These are phyloP conservation scores for Trichonephila clavata DNA, from an alignment of 1,140 invertebrate species.

Conservation along the genomic window DNA sequence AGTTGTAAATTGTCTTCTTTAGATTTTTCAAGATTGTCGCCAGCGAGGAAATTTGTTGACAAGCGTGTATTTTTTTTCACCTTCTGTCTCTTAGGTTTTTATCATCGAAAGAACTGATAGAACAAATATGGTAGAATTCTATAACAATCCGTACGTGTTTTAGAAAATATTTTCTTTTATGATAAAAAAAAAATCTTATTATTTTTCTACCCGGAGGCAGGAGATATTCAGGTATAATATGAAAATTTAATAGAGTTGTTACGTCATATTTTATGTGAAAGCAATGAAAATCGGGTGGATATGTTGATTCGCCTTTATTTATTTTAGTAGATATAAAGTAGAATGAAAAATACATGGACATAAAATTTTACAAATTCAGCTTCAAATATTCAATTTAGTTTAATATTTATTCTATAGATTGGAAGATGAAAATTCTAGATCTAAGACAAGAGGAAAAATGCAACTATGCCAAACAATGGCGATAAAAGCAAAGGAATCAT, in stretches of 20 bases:
- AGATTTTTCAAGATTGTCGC: not conserved
- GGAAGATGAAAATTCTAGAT: too few relatives aligned
- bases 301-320: too few relatives aligned
- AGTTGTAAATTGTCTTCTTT: slow-evolving; percentile 9
- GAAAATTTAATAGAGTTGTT: slow-evolving; percentile 7
- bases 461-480: too few relatives aligned
- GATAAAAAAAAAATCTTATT: not conserved
- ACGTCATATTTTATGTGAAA: not conserved
- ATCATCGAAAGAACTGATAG: not conserved
- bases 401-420: too few relatives aligned
- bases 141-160: not conserved
- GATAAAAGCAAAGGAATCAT: too few relatives aligned
- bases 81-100: not conserved
- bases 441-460: too few relatives aligned
- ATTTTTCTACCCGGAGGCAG: too few relatives aligned
- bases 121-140: not conserved
- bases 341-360: too few relatives aligned
- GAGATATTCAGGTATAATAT: not conserved
- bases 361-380: too few relatives aligned
- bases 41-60: slow-evolving; percentile 2
- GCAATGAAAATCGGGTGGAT: not conserved
- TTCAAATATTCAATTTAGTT: too few relatives aligned
- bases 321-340: too few relatives aligned
- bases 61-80: not conserved
- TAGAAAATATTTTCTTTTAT: not conserved